Evolutionary conservation across 2,797 vertebrate species (phyloP).

Genomic region (Apodemus agrarius): DNA sequence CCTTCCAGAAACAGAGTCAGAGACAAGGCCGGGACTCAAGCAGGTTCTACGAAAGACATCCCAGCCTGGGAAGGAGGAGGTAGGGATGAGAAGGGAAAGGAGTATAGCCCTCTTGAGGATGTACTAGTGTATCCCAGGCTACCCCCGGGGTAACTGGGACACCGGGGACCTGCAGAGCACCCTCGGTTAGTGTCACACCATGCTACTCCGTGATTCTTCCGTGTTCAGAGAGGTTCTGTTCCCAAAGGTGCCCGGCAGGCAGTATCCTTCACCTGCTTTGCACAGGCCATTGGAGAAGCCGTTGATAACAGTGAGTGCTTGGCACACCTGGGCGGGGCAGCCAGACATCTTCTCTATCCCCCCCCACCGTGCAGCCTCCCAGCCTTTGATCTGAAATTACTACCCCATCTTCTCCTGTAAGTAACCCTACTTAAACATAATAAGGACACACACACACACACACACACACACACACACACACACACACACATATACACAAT

Average conservation of each 20-base stretch:
- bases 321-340: background rate
- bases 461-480: background rate
- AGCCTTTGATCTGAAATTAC: background rate
- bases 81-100: background rate
- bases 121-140: background rate
- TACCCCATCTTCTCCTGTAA: background rate
- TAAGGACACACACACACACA: background rate
- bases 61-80: background rate
- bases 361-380: background rate
- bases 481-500: no score
- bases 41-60: background rate
- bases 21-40: background rate
- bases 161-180: background rate
- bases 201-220: background rate
- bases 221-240: background rate
- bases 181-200: background rate
- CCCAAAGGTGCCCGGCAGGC: rapidly evolving
- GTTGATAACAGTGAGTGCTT: background rate
- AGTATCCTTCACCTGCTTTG: background rate
- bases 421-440: background rate
- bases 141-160: background rate
- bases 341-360: background rate
- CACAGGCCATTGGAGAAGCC: background rate
- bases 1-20: constrained; percentile 9
- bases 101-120: background rate